A percentile compares a stretch with the other conserved stretches of the same genome.
phyloP scores from a whole-genome alignment of 1,140 invertebrate genomes.

The Diuraphis noxia region DNA sequence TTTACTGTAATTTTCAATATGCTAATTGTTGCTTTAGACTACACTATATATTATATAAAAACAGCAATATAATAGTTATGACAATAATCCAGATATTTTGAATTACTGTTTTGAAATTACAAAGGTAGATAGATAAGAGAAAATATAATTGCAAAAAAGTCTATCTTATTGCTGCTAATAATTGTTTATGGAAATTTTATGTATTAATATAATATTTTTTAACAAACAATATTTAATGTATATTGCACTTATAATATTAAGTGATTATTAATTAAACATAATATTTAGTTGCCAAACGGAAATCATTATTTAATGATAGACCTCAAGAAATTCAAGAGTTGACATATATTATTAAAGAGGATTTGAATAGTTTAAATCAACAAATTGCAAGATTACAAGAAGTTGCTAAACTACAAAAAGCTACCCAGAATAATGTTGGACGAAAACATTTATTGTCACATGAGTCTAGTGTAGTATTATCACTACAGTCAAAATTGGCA shows the following conservation, averaged over 20 bases:
- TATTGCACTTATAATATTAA: neutral
- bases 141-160: no score
- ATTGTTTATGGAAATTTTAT: no score
- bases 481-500: slow-evolving; percentile 92
- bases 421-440: slow-evolving; percentile 64
- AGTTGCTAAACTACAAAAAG: slow-evolving; percentile 72
- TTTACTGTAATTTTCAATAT: no score
- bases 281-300: slow-evolving; percentile 87
- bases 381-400: slow-evolving; percentile 89
- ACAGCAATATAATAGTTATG: neutral
- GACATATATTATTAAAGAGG: slow-evolving; percentile 96
- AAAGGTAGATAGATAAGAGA: neutral
- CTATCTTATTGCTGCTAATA: neutral
- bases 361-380: slow-evolving; percentile 91
- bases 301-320: slow-evolving; percentile 95
- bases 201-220: no score
- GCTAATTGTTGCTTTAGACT: neutral
- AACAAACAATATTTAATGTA: neutral
- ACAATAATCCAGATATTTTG: neutral
- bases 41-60: neutral
- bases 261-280: slow-evolving; percentile 52
- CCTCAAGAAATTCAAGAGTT: slow-evolving; percentile 95
- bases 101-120: neutral
- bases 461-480: slow-evolving; percentile 92
- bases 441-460: slow-evolving; percentile 85